Evolutionary conservation across 2,113 vertebrate species (phyloP).

Genomic region (Axis porcinus): DNA sequence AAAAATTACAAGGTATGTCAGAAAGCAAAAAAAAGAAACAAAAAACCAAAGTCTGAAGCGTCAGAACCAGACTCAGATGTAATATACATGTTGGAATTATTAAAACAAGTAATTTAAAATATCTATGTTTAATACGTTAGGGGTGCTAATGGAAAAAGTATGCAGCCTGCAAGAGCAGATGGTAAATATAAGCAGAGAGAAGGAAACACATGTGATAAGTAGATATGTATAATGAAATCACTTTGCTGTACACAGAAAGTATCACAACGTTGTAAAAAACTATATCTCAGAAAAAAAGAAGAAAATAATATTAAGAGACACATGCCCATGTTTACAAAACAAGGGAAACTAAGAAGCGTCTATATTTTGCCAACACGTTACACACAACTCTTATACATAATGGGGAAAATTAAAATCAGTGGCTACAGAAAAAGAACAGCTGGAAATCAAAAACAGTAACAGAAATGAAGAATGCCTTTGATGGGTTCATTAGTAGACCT

Average conservation of each 20-base stretch:
- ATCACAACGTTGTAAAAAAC: neutral
- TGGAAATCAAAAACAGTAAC: neutral
- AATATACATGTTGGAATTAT: neutral
- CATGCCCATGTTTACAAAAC: conserved; percentile 58
- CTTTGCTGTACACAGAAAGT: neutral
- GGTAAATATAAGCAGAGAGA: neutral
- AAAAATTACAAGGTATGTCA: neutral
- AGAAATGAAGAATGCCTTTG: neutral
- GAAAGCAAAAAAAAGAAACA: neutral
- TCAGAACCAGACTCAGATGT: neutral
- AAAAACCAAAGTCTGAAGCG: neutral
- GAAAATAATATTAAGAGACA: conserved; percentile 68
- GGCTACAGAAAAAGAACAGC: conserved; percentile 47
- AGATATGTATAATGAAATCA: neutral
- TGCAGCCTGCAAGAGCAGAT: neutral
- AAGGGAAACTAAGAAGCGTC: conserved; percentile 56
- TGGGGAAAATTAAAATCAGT: conserved; percentile 65
- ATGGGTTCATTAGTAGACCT: neutral
- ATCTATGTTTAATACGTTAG: neutral
- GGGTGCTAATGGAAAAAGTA: neutral
- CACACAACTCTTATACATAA: conserved; percentile 50
- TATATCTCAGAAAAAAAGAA: neutral
- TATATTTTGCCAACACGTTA: conserved; percentile 51
- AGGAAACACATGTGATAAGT: neutral
- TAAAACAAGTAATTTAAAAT: neutral